Percentiles rank a stretch among this genome's conserved stretches.
Conservation (phyloP, 2,797 vertebrate species). For the Lutjanus argentimaculatus region DNA sequence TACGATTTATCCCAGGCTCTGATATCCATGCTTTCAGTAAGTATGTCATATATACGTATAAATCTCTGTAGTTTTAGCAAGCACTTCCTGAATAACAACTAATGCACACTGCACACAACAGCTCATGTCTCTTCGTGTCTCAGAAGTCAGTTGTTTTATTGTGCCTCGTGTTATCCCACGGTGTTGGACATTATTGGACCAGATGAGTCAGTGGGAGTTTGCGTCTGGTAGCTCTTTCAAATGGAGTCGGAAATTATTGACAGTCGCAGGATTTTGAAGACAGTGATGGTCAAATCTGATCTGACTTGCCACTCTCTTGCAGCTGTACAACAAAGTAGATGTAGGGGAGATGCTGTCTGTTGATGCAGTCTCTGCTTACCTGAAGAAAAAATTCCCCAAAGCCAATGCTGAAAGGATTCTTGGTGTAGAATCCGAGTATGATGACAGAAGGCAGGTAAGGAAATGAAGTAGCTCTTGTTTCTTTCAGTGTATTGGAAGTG, state of each 20-base stretch:
- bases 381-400: constrained; percentile 90
- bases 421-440: constrained; percentile 88
- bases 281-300: constrained; percentile 52
- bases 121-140: constrained; percentile 46
- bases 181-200: constrained; percentile 58
- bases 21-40: constrained; percentile 89
- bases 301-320: constrained; percentile 63
- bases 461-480: background rate
- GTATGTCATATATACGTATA: constrained; percentile 70
- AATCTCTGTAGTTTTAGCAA: constrained; percentile 64
- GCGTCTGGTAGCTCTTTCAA: constrained; percentile 49
- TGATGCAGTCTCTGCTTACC: constrained; percentile 84
- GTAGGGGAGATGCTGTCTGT: constrained; percentile 85
- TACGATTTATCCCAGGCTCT: constrained; percentile 91
- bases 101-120: constrained; percentile 23
- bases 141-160: constrained; percentile 55
- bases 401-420: constrained; percentile 89
- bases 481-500: background rate
- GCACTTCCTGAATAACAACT: constrained; percentile 31
- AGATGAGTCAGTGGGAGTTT: constrained; percentile 53
- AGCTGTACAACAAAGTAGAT: constrained; percentile 91
- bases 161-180: constrained; percentile 34
- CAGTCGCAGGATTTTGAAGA: constrained; percentile 45
- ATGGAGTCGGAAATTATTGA: constrained; percentile 61
- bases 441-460: constrained; percentile 90